Evolutionary conservation across 2,888 invertebrate genomes (phyloP).

Genomic region (Stegophylla sp.): DNA sequence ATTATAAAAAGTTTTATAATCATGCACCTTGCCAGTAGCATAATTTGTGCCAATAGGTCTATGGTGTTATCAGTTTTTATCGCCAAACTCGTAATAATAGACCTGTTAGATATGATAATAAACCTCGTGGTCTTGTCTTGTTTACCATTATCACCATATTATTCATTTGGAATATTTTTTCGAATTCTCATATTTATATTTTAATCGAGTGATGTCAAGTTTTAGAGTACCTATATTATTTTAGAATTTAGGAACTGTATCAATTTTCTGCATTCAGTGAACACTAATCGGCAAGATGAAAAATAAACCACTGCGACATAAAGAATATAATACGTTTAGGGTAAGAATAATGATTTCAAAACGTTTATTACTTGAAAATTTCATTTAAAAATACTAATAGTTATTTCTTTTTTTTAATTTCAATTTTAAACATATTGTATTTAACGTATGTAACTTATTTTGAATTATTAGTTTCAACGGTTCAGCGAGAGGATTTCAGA

Average conservation of each 20-base stretch:
- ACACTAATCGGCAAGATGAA: conserved; percentile 69
- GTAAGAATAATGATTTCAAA: conserved; percentile 66
- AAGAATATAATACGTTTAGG: conserved; percentile 79
- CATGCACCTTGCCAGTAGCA: too few relatives aligned
- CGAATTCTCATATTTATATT: neutral
- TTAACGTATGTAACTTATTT: conserved; percentile 62
- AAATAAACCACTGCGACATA: conserved; percentile 76
- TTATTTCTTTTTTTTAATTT: neutral
- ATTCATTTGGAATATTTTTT: neutral
- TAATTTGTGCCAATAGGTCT: too few relatives aligned
- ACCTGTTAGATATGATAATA: too few relatives aligned
- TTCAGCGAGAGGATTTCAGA: conserved; percentile 86
- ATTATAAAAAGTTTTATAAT: too few relatives aligned
- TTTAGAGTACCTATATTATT: neutral
- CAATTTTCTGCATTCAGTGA: neutral
- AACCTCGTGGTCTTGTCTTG: conserved; percentile 4
- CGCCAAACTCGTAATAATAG: too few relatives aligned
- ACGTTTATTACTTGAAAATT: neutral
- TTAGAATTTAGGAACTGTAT: neutral
- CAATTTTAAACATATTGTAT: neutral
- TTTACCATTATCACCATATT: conserved; percentile 8
- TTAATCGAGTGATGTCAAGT: neutral
- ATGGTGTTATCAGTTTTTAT: neutral
- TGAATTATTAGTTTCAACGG: conserved; percentile 84
- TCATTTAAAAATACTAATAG: neutral